These are phyloP conservation scores for Drosophila paulistorum DNA, from an alignment of 1,140 invertebrate genomes.

Conservation along the genomic window DNA sequence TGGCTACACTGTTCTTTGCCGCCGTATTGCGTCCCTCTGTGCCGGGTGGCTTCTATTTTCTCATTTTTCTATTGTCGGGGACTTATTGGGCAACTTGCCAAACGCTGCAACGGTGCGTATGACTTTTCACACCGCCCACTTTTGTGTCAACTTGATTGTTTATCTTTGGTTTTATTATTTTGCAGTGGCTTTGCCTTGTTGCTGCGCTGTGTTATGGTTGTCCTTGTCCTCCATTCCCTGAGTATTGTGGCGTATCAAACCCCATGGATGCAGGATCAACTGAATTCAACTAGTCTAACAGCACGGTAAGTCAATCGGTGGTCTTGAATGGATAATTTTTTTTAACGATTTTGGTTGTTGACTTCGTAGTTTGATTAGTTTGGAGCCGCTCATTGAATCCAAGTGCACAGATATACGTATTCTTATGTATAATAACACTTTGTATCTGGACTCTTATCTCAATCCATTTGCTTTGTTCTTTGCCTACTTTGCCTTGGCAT, in stretches of 20 bases:
- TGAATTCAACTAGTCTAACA: slow-evolving; percentile 87
- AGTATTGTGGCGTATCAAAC: slow-evolving; percentile 94
- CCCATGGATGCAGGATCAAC: slow-evolving; percentile 89
- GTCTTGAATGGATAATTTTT: not conserved
- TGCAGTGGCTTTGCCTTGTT: slow-evolving; percentile 88
- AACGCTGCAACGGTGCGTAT: slow-evolving; percentile 85
- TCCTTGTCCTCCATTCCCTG: slow-evolving; percentile 90
- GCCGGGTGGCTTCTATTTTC: slow-evolving; percentile 92
- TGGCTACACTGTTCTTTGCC: slow-evolving; percentile 90
- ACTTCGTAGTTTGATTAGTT: slow-evolving; percentile 87
- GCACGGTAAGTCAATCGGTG: slow-evolving; percentile 84
- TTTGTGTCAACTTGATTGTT: slow-evolving; percentile 25
- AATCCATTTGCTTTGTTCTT: slow-evolving; percentile 90
- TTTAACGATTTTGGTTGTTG: slow-evolving; percentile 9
- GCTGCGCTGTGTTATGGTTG: slow-evolving; percentile 88
- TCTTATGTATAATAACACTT: slow-evolving; percentile 84
- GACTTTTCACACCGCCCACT: slow-evolving; percentile 27
- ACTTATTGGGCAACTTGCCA: slow-evolving; percentile 95
- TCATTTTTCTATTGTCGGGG: slow-evolving; percentile 91
- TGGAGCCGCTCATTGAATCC: slow-evolving; percentile 86
- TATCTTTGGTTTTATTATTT: slow-evolving; percentile 35
- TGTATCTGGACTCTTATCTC: slow-evolving; percentile 89
- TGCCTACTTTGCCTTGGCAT: slow-evolving; percentile 89
- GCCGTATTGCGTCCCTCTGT: slow-evolving; percentile 91
- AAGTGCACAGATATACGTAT: slow-evolving; percentile 86